These are phyloP conservation scores for Hyphantria cunea DNA, from an alignment of 1,140 invertebrate genomes.

Conservation along the genomic window DNA sequence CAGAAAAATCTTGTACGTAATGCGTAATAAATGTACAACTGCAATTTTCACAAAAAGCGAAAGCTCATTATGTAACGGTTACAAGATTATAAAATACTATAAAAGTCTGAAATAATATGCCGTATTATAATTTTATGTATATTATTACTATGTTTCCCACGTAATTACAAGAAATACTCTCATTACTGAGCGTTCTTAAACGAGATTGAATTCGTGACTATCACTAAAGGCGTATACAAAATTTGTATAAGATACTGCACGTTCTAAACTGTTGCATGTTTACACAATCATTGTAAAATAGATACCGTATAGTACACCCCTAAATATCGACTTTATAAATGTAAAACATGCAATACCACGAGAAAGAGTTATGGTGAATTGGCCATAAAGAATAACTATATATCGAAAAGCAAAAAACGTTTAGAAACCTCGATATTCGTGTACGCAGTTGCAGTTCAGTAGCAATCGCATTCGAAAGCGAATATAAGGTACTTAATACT, in stretches of 20 bases:
- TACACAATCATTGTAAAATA: conserved; percentile 30
- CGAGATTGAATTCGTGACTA: conserved; percentile 43
- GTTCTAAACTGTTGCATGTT: conserved; percentile 34
- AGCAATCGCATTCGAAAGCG: conserved; percentile 33
- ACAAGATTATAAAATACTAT: conserved; percentile 16
- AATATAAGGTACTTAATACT: conserved; percentile 29
- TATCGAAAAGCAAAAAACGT: not conserved
- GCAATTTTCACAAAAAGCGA: conserved; percentile 23
- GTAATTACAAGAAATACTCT: conserved; percentile 32
- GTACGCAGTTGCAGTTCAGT: conserved; percentile 14
- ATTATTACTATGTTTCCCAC: conserved; percentile 23
- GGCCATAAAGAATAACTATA: conserved; percentile 7
- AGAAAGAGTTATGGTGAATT: conserved; percentile 4
- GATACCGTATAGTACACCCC: conserved; percentile 9
- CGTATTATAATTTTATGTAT: conserved; percentile 19
- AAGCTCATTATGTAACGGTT: conserved; percentile 24
- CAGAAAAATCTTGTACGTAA: conserved; percentile 15
- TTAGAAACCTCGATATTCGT: conserved; percentile 14
- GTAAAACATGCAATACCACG: conserved; percentile 4
- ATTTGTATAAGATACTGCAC: conserved; percentile 39
- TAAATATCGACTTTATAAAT: conserved; percentile 18
- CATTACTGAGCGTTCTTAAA: conserved; percentile 28
- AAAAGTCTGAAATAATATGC: conserved; percentile 20
- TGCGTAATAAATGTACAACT: conserved; percentile 9
- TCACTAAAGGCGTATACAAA: conserved; percentile 35